Percentiles rank a stretch among this genome's conserved stretches.
These are phyloP conservation scores for Theropithecus gelada DNA, from an alignment of 2,113 vertebrate genomes.

Conservation along the genomic window DNA sequence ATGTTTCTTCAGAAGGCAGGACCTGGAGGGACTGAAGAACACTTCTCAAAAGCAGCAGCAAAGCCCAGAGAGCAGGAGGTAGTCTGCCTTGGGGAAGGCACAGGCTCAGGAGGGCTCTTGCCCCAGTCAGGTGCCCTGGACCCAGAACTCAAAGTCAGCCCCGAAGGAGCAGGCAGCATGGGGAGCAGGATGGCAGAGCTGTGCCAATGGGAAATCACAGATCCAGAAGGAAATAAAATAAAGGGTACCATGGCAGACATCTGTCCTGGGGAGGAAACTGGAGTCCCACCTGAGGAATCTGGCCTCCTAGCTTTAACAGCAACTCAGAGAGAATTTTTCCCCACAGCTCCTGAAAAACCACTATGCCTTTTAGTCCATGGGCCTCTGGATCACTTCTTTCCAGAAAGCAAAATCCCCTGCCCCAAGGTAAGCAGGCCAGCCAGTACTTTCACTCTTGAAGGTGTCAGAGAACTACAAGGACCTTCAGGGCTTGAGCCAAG, in stretches of 20 bases:
- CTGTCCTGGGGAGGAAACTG: slow-evolving; percentile 70
- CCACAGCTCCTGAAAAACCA: neutral
- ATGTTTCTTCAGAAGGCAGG: neutral
- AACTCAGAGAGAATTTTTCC: rapidly evolving
- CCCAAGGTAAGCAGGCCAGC: neutral
- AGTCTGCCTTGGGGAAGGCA: neutral
- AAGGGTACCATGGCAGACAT: slow-evolving; percentile 75
- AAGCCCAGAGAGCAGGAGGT: neutral
- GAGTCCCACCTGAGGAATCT: rapidly evolving
- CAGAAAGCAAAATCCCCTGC: neutral
- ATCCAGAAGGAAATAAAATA: neutral
- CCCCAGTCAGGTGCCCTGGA: neutral
- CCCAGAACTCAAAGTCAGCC: neutral
- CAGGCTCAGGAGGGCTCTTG: neutral
- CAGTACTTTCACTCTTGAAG: slow-evolving; percentile 80
- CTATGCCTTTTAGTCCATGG: slow-evolving; percentile 38
- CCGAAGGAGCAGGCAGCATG: neutral
- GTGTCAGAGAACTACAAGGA: neutral
- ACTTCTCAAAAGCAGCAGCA: neutral
- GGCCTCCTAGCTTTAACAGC: neutral
- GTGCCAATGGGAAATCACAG: slow-evolving; percentile 80
- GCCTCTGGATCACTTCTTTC: slow-evolving; percentile 47
- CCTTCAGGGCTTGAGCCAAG: neutral
- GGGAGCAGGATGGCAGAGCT: slow-evolving; percentile 70
- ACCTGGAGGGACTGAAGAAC: neutral